Evolutionary conservation across 2,888 invertebrate genomes (phyloP), one percentile per base, ranked within the genome.

Genomic region (Hirtodrosophila cameraria): DNA sequence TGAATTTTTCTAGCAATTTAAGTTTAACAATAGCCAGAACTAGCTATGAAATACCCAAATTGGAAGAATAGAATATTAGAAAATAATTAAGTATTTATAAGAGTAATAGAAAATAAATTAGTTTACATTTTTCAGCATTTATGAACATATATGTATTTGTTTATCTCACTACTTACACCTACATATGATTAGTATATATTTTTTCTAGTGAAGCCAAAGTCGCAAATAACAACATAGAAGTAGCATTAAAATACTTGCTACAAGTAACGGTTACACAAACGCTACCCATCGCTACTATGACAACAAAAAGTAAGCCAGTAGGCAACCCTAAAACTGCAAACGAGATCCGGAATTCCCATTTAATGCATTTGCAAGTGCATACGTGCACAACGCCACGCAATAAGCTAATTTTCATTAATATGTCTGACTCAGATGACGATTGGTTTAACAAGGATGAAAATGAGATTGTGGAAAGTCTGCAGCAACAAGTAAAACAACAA

Each of bases 401-500:
- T 18, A 54, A 45, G 7, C 9, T 35, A 52, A 2, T 48, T 30
- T 9, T 39, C 5, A 1, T n/a, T n/a, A n/a, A n/a, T n/a, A 81
- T 82, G 81, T 65, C 81, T 8, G 67, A 54, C 5, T 84, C 86
- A 1, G 88, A 86, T 27, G 76, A 81, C 11, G 91, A 91, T 75
- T 91, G 91, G 91, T 91, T 90, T 27, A 83, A 86, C 8, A 88
- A 90, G 53, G 90, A 91, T 48, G 89, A 90, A 39, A 87, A 90
- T 15, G 86, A 89, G 11, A 69, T 91, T 30, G 79, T 88, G 1
- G 70, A 88, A 48, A 77, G 75, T 36, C 68, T 89, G 23, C 70
- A 79, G 62, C 70, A 82, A 12, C 70, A 78, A n/a, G 60, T 74
- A 2, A 39, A 65, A 9, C 41, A 45, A 20, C 35, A 57, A 35